These are phyloP conservation scores for Alosa sapidissima DNA, from an alignment of 2,797 vertebrate genomes.

Conservation along the genomic window DNA sequence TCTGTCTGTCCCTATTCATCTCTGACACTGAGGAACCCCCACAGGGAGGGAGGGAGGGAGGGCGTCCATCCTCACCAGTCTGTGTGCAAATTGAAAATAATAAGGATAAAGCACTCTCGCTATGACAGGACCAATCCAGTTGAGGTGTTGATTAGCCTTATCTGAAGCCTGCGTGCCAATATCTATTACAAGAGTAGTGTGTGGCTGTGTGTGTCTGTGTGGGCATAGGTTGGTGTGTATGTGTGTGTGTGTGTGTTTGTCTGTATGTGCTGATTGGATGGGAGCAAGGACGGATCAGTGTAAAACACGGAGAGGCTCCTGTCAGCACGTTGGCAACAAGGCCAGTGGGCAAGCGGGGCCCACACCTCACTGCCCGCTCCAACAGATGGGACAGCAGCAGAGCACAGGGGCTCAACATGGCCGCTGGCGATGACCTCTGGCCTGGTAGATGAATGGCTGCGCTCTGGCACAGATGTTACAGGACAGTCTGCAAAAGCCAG, in stretches of 20 bases:
- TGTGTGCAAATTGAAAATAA: slow-evolving; percentile 32
- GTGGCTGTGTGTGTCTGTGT: background rate
- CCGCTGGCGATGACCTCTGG: background rate
- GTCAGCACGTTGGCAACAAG: background rate
- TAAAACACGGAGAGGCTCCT: background rate
- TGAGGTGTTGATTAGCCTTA: slow-evolving; percentile 62
- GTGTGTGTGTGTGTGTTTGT: background rate
- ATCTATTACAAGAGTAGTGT: slow-evolving; percentile 47
- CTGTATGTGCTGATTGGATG: background rate
- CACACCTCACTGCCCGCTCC: background rate
- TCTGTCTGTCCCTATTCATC: background rate
- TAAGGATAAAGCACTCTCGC: slow-evolving; percentile 44
- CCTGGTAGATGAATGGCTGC: background rate
- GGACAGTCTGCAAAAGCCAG: background rate
- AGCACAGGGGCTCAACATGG: background rate
- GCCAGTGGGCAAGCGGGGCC: background rate
- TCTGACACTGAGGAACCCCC: background rate
- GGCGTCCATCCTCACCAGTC: background rate
- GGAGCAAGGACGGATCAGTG: background rate
- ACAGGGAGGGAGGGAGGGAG: background rate
- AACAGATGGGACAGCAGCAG: background rate
- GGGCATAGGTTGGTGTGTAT: background rate
- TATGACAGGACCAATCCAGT: slow-evolving; percentile 58
- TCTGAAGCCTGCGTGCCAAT: slow-evolving; percentile 61
- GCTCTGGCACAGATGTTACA: background rate